phyloP scores from a whole-genome alignment of 2,113 vertebrate genomes.

The Caloenas nicobarica region DNA sequence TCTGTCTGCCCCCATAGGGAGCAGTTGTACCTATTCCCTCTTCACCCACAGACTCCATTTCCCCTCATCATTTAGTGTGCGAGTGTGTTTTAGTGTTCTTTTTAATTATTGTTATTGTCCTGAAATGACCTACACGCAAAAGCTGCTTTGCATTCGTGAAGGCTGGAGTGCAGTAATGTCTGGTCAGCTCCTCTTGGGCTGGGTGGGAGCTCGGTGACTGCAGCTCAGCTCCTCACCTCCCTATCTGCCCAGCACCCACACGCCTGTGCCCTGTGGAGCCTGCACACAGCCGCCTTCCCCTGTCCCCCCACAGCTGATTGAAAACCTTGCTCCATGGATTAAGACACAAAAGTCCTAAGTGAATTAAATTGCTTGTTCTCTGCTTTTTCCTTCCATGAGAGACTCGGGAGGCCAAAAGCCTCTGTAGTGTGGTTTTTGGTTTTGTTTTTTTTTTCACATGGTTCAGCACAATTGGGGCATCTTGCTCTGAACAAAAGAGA shows the following conservation, averaged over 20 bases:
- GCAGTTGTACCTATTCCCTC: background rate
- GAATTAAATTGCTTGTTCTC: slow-evolving; percentile 19
- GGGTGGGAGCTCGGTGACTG: background rate
- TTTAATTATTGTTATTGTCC: background rate
- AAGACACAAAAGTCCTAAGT: slow-evolving; percentile 11
- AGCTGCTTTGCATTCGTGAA: slow-evolving; percentile 14
- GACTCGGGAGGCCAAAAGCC: background rate
- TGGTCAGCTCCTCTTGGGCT: background rate
- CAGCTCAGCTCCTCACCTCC: background rate
- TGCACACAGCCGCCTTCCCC: accelerated
- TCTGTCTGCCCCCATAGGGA: background rate
- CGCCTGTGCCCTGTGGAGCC: accelerated
- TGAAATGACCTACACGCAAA: background rate
- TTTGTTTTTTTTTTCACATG: background rate
- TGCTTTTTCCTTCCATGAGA: background rate
- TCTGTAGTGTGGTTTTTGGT: background rate
- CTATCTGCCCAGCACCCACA: background rate
- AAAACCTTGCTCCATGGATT: background rate
- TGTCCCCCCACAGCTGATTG: background rate
- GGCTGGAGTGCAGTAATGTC: background rate
- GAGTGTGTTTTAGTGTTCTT: background rate
- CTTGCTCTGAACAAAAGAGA: background rate
- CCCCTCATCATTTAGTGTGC: accelerated
- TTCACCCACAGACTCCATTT: background rate
- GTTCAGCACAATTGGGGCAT: background rate